Base-by-base conservation (phyloP, 37 sponge, comb jelly and placozoan species). In the Cladorhizidae sp. region DNA sequence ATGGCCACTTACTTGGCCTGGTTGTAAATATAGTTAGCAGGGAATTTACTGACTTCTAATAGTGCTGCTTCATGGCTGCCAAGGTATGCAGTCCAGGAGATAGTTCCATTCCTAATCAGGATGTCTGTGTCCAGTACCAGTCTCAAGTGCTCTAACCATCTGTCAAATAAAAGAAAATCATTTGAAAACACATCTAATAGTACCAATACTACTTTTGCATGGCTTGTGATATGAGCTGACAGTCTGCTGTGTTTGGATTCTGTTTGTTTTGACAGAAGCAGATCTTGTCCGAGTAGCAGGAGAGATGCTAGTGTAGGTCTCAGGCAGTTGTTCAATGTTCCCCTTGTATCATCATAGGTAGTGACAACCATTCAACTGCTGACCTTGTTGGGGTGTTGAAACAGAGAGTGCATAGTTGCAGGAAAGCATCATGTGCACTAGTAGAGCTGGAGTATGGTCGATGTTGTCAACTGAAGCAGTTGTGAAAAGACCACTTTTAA, bases 31-130 rank as follows among this genome's bases (percentile, higher is more conserved):
- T 61, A 14, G 77, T 61, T 58, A 58, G 14, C 20, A 58, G 23
- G 20, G 59, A 58, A 58, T 3, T 58, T 21, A 58, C 59, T 58
- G 59, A 18, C 59, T 26, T 58, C 59, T 18, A 25, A 21, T 21
- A 25, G 8, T 58, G 20, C 54, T 58, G 26, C 81, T 36, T 80
- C 72, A 49, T 68, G 33, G 17, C 72, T 80, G 29, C 72, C 71
- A 80, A 70, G 81, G 59, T 80, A 80, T 31, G 81, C 81, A 54
- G 81, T 72, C 71, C 40, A 80, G 9, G 81, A 80, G 73, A 50
- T 70, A 3, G 38, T 58, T 25, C 14, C 26, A 23, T 69, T n/a
- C 36, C 12, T 3, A 29, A 1, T 11, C 36, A 35, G 12, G 29
- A 9, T 72, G 29, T 43, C 21, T n/a, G 32, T 42, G 61, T 57